Conservation (phyloP, 2,888 invertebrate genomes). For the Sarcophaga rosellei region DNA sequence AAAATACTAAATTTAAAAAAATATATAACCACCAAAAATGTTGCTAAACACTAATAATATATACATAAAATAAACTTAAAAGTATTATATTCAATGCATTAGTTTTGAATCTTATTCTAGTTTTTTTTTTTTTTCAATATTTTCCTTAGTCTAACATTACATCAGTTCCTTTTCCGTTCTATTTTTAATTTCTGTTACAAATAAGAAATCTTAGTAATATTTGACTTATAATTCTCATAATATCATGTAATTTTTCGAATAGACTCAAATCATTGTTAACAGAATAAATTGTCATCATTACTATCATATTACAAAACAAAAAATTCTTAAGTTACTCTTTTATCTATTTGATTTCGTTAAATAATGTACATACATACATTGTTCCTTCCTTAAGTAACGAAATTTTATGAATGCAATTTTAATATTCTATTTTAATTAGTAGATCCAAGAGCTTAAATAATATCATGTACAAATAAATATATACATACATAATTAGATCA, state of each 20-base stretch:
- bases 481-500: conserved; percentile 4
- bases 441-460: not conserved
- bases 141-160: conserved; percentile 29
- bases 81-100: conserved; percentile 32
- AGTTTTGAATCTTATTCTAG: conserved; percentile 25
- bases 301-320: too few relatives aligned
- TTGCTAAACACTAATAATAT: conserved; percentile 40
- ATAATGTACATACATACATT: not conserved
- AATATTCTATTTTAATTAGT: conserved; percentile 18
- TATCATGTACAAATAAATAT: not conserved
- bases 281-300: conserved; percentile 9
- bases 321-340: not conserved
- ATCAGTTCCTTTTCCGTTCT: conserved; percentile 11
- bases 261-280: conserved; percentile 11
- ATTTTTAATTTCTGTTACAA: conserved; percentile 9
- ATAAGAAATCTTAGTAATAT: not conserved
- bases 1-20: conserved; percentile 19
- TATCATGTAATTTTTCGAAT: not conserved
- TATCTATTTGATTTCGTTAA: conserved; percentile 19
- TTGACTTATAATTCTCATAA: not conserved
- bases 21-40: conserved; percentile 23
- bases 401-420: conserved; percentile 30
- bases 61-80: conserved; percentile 18
- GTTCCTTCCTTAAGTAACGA: not conserved
- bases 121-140: not conserved